Evolutionary conservation across 2,797 vertebrate species (phyloP).

Genomic region (Enteromius argenteus): DNA sequence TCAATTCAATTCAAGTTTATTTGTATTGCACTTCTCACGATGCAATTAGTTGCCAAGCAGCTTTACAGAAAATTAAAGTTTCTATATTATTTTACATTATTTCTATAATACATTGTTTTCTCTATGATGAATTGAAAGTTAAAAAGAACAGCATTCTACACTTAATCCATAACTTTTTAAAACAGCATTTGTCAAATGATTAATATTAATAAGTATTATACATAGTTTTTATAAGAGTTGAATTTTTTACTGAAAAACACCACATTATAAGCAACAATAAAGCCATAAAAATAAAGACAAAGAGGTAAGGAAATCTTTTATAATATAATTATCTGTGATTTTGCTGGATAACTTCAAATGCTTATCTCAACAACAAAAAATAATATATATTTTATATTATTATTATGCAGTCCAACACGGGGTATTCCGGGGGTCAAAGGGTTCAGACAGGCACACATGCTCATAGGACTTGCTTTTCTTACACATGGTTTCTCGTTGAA

Average conservation of each 20-base stretch:
- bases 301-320: not conserved
- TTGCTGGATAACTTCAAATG: not conserved
- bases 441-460: not conserved
- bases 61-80: no score
- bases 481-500: constrained; percentile 1
- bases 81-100: no score
- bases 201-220: not conserved
- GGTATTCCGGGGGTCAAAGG: not conserved
- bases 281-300: not conserved
- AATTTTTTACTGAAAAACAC: not conserved
- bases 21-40: no score
- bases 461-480: not conserved
- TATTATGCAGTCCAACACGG: not conserved
- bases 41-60: no score
- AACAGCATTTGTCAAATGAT: not conserved
- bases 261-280: not conserved
- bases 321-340: not conserved
- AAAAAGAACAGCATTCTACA: constrained; percentile 6
- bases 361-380: not conserved
- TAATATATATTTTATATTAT: no score
- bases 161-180: not conserved
- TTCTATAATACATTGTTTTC: not conserved
- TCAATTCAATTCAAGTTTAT: no score
- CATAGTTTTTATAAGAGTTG: not conserved
- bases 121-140: not conserved